Percentiles rank a stretch among this genome's conserved stretches.
Conservation (phyloP, 2,797 vertebrate species). For the Poecile montanus region DNA sequence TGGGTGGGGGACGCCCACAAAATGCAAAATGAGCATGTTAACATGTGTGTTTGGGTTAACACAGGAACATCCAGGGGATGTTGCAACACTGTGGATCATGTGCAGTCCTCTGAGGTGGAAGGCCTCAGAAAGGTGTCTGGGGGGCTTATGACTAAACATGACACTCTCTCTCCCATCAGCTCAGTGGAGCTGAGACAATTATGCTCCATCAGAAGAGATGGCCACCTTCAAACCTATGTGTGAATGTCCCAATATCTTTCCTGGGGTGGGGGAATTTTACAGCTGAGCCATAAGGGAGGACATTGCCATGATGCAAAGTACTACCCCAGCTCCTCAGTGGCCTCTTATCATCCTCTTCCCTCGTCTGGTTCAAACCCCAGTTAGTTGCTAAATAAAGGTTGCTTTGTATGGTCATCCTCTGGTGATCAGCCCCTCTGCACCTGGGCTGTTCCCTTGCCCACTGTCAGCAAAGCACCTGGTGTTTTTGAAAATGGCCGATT, state of each 20-base stretch:
- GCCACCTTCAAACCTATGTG: background rate
- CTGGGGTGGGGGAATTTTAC: accelerated
- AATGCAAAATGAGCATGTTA: background rate
- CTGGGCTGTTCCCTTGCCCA: background rate
- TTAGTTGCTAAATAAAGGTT: background rate
- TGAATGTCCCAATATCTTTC: background rate
- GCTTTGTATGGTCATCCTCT: background rate
- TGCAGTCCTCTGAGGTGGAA: background rate
- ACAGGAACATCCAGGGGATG: background rate
- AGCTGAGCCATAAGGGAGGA: background rate
- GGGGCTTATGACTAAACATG: background rate
- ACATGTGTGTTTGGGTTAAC: accelerated
- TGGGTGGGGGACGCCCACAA: background rate
- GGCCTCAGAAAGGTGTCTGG: background rate
- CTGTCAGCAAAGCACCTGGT: background rate
- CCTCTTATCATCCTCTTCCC: background rate
- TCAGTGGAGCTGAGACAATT: background rate
- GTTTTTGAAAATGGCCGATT: background rate
- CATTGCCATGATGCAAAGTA: background rate
- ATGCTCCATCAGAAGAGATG: background rate
- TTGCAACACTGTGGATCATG: background rate
- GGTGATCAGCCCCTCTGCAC: background rate
- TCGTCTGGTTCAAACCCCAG: background rate
- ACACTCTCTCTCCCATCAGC: background rate
- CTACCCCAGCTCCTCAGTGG: background rate